phyloP scores from a whole-genome alignment of 2,113 vertebrate species.

The Asarcornis scutulata region DNA sequence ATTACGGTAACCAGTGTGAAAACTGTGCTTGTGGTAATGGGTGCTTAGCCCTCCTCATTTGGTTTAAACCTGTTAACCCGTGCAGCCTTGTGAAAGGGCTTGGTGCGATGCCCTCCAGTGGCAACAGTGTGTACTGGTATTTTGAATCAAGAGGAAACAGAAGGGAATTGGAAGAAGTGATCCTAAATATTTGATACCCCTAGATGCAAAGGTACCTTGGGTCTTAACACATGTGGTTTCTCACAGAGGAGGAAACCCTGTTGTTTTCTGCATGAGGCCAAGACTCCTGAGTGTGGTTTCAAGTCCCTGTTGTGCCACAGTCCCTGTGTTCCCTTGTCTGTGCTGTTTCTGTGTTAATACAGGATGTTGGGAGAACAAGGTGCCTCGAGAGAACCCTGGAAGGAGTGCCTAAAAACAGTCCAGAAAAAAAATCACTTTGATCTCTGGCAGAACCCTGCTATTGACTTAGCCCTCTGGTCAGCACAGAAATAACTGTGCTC shows the following conservation, averaged over 20 bases:
- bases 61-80: not conserved
- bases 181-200: not conserved
- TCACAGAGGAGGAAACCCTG: not conserved
- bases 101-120: conserved; percentile 40
- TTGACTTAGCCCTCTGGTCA: not conserved
- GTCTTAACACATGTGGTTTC: not conserved
- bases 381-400: not conserved
- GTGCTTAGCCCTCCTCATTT: fast-evolving
- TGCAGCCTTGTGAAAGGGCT: not conserved
- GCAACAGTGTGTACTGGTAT: not conserved
- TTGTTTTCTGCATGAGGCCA: not conserved
- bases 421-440: not conserved
- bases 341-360: not conserved
- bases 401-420: not conserved
- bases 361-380: not conserved
- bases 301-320: not conserved
- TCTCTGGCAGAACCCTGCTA: not conserved
- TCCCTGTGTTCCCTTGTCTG: not conserved
- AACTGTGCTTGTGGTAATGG: not conserved
- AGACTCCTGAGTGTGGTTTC: not conserved
- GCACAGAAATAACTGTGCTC: not conserved
- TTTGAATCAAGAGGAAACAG: not conserved
- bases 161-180: not conserved
- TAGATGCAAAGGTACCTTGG: not conserved
- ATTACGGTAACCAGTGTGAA: not conserved